phyloP scores from a whole-genome alignment of 2,888 invertebrate genomes.

The Sycophila texana region DNA sequence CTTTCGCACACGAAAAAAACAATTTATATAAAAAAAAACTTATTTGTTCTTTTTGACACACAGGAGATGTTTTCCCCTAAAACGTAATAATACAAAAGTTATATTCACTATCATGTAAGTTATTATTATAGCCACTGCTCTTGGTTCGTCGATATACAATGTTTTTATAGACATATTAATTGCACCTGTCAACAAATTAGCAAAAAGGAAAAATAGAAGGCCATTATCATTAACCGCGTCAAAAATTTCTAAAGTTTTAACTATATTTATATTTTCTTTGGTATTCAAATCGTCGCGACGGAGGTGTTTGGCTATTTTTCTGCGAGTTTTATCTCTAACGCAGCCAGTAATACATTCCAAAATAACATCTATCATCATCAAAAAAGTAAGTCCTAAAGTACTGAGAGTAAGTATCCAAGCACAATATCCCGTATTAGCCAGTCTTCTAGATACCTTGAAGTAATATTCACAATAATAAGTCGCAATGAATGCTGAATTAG shows the following conservation, averaged over 20 bases:
- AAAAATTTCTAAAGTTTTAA: conserved; percentile 78
- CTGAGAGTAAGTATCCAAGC: conserved; percentile 84
- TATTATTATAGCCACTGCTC: conserved; percentile 66
- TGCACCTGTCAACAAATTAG: conserved; percentile 90
- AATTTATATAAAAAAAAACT: not conserved
- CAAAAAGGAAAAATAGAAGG: conserved; percentile 87
- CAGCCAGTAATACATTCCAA: conserved; percentile 67
- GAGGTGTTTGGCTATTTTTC: conserved; percentile 56
- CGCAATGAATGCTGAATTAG: conserved; percentile 71
- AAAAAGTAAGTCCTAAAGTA: conserved; percentile 78
- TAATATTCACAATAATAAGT: conserved; percentile 76
- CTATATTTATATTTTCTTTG: conserved; percentile 50
- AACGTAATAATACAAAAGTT: conserved; percentile 62
- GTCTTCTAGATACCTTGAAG: conserved; percentile 84
- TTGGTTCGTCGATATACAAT: conserved; percentile 73
- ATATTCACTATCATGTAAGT: conserved; percentile 67
- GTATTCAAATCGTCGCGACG: conserved; percentile 58
- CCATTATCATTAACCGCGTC: conserved; percentile 89
- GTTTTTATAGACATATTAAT: conserved; percentile 86
- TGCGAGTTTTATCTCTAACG: conserved; percentile 42
- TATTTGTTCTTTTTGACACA: conserved; percentile 31
- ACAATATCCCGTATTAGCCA: conserved; percentile 90
- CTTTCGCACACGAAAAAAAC: not conserved
- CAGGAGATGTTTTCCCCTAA: conserved; percentile 55
- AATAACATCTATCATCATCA: conserved; percentile 79